These are phyloP conservation scores for Tenthredo livida DNA, from an alignment of 2,888 invertebrate species.

Conservation along the genomic window DNA sequence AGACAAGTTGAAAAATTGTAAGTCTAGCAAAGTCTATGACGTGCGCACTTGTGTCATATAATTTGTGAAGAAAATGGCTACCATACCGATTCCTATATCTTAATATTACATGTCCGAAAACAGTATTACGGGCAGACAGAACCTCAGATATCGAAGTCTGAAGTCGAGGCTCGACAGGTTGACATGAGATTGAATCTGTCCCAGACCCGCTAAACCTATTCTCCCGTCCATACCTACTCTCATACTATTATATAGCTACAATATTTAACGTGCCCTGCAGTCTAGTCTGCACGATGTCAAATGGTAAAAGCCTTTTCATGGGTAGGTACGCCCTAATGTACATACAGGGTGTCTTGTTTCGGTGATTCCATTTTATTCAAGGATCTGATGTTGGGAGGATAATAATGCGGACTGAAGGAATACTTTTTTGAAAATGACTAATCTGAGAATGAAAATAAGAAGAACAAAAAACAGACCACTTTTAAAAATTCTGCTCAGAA, in stretches of 20 bases:
- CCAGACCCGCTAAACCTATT: conserved; percentile 36
- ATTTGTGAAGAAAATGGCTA: background rate
- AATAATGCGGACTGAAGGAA: background rate
- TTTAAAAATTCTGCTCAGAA: background rate
- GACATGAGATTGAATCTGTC: conserved; percentile 54
- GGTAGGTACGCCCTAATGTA: conserved; percentile 46
- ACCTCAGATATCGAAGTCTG: conserved; percentile 21
- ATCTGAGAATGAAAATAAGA: background rate
- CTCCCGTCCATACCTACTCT: background rate
- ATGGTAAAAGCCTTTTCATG: conserved; percentile 55
- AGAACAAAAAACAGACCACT: background rate
- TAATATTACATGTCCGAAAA: background rate
- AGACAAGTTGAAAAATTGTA: no score
- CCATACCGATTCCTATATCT: background rate
- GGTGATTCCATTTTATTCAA: background rate
- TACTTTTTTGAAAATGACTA: background rate
- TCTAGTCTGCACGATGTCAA: conserved; percentile 41
- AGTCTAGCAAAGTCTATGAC: background rate
- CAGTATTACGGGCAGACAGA: background rate
- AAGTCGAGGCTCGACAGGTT: conserved; percentile 50
- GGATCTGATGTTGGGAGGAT: background rate
- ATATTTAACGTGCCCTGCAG: conserved; percentile 18
- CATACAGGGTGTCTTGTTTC: conserved; percentile 31
- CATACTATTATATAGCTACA: conserved; percentile 5
- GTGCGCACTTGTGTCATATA: background rate